phyloP scores from a whole-genome alignment of 2,797 vertebrate genomes.

The Characodon lateralis region DNA sequence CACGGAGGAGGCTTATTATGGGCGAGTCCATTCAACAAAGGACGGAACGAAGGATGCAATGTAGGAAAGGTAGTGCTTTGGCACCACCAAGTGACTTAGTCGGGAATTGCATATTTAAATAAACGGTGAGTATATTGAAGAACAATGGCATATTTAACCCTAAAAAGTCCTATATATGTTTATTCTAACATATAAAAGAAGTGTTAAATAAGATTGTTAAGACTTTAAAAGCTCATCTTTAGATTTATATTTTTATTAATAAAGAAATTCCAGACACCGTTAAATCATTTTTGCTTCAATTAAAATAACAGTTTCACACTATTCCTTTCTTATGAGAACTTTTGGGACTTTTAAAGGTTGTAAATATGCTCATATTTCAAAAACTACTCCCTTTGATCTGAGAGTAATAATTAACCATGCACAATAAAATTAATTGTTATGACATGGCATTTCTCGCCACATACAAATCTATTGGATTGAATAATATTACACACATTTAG shows the following conservation, averaged over 20 bases:
- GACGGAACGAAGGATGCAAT: conserved; percentile 9
- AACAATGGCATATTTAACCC: background rate
- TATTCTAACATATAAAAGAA: background rate
- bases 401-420: background rate
- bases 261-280: background rate
- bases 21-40: conserved; percentile 80
- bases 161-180: background rate
- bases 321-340: background rate
- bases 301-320: background rate
- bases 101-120: background rate
- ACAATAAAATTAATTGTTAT: background rate
- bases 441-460: background rate
- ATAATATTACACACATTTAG: background rate
- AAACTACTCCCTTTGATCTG: background rate
- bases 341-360: background rate
- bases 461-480: background rate
- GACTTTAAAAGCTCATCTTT: background rate
- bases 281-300: background rate
- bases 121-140: too few species aligned
- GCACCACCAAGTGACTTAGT: conserved; percentile 56
- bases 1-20: conserved; percentile 68
- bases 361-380: background rate
- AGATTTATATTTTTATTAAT: background rate
- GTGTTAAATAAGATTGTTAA: background rate
- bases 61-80: conserved; percentile 28